Evolutionary conservation across 2,888 invertebrate genomes (phyloP).

Genomic region (Leptarthrus brevirostris): DNA sequence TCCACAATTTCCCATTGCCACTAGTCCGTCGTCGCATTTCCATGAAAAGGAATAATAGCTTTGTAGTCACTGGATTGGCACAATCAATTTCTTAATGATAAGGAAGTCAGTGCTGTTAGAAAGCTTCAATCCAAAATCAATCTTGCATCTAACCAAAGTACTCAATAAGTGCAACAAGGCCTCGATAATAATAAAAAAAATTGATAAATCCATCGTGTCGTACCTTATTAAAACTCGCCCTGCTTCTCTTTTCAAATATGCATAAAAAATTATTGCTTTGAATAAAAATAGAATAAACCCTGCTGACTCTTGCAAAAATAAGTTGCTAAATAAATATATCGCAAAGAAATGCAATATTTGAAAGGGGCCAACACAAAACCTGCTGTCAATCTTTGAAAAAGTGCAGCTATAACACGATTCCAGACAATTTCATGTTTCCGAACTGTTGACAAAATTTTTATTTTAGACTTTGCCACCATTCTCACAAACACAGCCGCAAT

Average conservation of each 20-base stretch:
- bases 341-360: neutral
- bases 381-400: neutral
- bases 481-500: conserved; percentile 14
- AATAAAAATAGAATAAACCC: conserved; percentile 40
- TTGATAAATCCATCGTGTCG: too few relatives aligned
- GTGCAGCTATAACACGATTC: neutral
- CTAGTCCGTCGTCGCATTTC: neutral
- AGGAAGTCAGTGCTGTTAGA: too few relatives aligned
- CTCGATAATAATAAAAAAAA: neutral
- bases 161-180: neutral
- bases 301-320: neutral
- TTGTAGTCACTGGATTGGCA: too few relatives aligned
- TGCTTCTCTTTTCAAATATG: neutral
- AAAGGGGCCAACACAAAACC: neutral
- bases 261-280: neutral
- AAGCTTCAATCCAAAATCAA: neutral
- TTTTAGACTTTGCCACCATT: conserved; percentile 6
- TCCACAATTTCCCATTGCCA: neutral
- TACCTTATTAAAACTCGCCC: too few relatives aligned
- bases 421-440: neutral
- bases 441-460: conserved; percentile 1
- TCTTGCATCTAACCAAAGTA: neutral
- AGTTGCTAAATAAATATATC: neutral
- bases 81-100: too few relatives aligned
- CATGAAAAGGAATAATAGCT: neutral